Evolutionary conservation across 1,140 invertebrate species (phyloP).

Genomic region (Calycopis cecrops): DNA sequence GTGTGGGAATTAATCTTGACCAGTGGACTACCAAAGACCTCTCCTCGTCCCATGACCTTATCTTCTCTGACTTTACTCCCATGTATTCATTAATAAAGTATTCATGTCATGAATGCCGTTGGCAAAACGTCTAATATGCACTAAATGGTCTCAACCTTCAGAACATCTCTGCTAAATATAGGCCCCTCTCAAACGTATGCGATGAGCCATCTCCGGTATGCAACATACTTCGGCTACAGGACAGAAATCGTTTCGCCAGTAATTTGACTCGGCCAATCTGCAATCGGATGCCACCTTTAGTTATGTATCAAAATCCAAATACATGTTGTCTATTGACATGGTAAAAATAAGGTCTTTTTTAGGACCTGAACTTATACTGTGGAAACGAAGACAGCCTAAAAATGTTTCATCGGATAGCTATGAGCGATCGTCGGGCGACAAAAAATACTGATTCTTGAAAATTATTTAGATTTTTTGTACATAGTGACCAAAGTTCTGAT

Average conservation of each 20-base stretch:
- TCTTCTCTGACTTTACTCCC: too few species aligned
- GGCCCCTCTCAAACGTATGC: not conserved
- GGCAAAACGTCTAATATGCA: not conserved
- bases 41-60: too few species aligned
- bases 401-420: too few species aligned
- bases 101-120: not conserved
- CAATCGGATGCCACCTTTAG: not conserved
- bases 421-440: too few species aligned
- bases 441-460: too few species aligned
- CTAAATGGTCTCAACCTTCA: not conserved
- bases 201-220: slow-evolving; percentile 5
- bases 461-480: too few species aligned
- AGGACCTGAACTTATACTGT: not conserved
- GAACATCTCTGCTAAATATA: not conserved
- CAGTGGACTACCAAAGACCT: too few species aligned
- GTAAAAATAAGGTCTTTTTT: not conserved
- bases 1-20: too few species aligned
- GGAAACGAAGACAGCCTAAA: too few species aligned
- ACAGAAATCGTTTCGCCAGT: too few species aligned
- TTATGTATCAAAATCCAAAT: not conserved
- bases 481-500: too few species aligned
- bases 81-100: not conserved
- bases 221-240: not conserved
- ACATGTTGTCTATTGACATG: not conserved
- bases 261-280: too few species aligned